These are phyloP conservation scores for Calosoma granatense DNA, from an alignment of 1,140 invertebrate genomes.

Conservation along the genomic window DNA sequence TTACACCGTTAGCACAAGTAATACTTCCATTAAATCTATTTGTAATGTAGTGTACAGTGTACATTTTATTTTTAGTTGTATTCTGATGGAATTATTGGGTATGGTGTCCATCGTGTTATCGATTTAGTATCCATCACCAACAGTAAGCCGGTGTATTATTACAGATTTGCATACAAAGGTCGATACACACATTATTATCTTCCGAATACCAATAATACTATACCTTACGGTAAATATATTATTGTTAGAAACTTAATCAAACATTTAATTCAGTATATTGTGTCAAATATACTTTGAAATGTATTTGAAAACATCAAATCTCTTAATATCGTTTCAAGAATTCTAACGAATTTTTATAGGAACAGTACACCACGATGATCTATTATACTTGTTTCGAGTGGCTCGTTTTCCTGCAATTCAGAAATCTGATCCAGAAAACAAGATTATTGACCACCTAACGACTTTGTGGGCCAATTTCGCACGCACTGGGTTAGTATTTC, in stretches of 20 bases:
- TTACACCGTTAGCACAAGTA: conserved; percentile 30
- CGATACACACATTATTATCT: conserved; percentile 40
- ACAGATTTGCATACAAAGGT: conserved; percentile 44
- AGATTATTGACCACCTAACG: conserved; percentile 39
- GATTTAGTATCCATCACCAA: conserved; percentile 39
- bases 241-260: background rate
- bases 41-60: background rate
- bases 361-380: conserved; percentile 48
- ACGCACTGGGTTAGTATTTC: conserved; percentile 36
- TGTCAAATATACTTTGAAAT: background rate
- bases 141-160: conserved; percentile 40
- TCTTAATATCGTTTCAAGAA: conserved; percentile 11
- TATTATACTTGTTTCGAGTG: conserved; percentile 49
- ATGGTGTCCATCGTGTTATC: conserved; percentile 37
- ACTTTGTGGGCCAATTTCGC: conserved; percentile 41
- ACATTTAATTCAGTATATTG: background rate
- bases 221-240: conserved; percentile 23
- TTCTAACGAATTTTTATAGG: too few species aligned
- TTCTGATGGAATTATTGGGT: conserved; percentile 41
- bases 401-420: conserved; percentile 36
- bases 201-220: conserved; percentile 28
- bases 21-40: background rate
- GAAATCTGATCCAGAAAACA: conserved; percentile 38
- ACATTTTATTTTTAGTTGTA: conserved; percentile 31
- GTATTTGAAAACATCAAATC: background rate